Percentiles rank a stretch among this genome's conserved stretches.
Conservation (phyloP, 2,888 invertebrate species). For the Piscicola geometra region DNA sequence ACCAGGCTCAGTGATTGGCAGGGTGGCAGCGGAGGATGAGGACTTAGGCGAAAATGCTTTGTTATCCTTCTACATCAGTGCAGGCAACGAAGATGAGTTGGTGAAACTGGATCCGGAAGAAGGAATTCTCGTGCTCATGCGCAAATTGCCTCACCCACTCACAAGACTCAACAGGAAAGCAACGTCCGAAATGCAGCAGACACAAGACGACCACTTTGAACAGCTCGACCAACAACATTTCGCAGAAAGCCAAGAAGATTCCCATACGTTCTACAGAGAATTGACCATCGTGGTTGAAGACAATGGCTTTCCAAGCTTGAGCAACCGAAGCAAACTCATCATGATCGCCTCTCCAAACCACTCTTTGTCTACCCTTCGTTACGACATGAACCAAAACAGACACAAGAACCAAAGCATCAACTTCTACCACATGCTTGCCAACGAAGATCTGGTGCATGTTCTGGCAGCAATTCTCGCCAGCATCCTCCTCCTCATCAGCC, state of each 20-base stretch:
- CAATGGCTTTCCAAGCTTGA: conserved; percentile 24
- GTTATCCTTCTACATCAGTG: conserved; percentile 82
- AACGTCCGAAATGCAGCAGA: neutral
- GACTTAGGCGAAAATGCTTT: conserved; percentile 82
- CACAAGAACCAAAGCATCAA: neutral
- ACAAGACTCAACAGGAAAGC: neutral
- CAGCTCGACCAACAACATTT: neutral
- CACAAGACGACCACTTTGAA: neutral
- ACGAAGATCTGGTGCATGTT: conserved; percentile 36
- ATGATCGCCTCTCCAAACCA: conserved; percentile 7
- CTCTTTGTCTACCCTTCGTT: neutral
- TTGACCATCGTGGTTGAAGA: conserved; percentile 13
- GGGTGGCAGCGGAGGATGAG: conserved; percentile 75
- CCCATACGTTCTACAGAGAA: conserved; percentile 21
- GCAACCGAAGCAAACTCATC: neutral
- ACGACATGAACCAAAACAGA: neutral
- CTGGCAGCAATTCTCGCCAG: conserved; percentile 31
- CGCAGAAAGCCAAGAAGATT: neutral
- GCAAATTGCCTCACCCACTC: neutral
- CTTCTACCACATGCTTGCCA: conserved; percentile 35
- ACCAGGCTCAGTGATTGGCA: conserved; percentile 24
- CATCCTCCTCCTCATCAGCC: conserved; percentile 31
- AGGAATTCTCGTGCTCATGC: conserved; percentile 26
- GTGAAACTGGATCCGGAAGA: conserved; percentile 22
- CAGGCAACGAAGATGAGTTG: conserved; percentile 27